A percentile compares a stretch with the other conserved stretches of the same genome.
Conservation (phyloP, 2,888 invertebrate species). For the Sinelater perroti region DNA sequence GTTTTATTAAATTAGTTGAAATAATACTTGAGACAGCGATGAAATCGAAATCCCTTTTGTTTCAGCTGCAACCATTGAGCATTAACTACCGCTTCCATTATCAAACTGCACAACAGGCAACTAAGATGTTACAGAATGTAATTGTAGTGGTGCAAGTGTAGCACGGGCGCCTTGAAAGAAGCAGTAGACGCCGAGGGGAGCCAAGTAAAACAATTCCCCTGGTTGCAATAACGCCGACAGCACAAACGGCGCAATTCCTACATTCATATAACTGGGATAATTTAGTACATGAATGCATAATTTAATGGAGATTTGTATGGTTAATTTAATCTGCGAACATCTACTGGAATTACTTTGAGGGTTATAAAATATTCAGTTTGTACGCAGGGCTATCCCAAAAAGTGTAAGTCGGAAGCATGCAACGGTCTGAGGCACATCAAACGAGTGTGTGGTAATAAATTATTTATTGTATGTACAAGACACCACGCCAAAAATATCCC, state of each 20-base stretch:
- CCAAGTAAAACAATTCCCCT: conserved; percentile 43
- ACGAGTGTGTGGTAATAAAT: too few species aligned
- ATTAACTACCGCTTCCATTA: too few species aligned
- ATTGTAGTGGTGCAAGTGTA: conserved; percentile 15
- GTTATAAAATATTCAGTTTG: conserved; percentile 19
- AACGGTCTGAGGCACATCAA: too few species aligned
- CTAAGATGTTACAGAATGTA: background rate
- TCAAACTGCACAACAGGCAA: background rate
- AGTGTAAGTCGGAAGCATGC: too few species aligned
- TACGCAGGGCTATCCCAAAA: too few species aligned
- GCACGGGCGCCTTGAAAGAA: conserved; percentile 9
- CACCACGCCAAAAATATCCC: too few species aligned
- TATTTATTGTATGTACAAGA: too few species aligned
- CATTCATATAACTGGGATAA: conserved; percentile 47
- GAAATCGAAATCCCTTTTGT: too few species aligned
- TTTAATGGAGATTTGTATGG: conserved; percentile 50
- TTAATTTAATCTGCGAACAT: conserved; percentile 47
- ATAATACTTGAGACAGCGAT: too few species aligned
- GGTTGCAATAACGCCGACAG: conserved; percentile 46
- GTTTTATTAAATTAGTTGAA: too few species aligned
- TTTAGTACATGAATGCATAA: conserved; percentile 50
- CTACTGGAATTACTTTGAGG: conserved; percentile 33
- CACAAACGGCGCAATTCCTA: conserved; percentile 45
- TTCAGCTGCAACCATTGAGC: too few species aligned
- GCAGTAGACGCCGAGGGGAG: conserved; percentile 12